Evolutionary conservation across 2,888 invertebrate genomes (phyloP).

Genomic region (Hofmannophila pseudospretella): DNA sequence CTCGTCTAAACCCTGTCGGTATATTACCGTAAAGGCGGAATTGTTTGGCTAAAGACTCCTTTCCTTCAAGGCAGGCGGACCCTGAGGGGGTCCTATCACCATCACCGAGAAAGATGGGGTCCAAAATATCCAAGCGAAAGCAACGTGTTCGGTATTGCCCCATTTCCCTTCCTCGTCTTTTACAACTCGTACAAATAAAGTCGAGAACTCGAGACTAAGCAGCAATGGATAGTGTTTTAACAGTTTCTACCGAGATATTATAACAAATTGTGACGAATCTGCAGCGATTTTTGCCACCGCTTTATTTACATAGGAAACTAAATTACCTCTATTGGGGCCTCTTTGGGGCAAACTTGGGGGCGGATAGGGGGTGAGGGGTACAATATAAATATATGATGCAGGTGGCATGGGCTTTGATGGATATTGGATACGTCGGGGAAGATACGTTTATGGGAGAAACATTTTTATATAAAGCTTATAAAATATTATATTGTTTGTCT

Average conservation of each 20-base stretch:
- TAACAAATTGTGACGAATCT: slow-evolving; percentile 25
- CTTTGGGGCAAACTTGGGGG: slow-evolving; percentile 16
- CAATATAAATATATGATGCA: slow-evolving; percentile 13
- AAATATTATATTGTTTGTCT: no score
- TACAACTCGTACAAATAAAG: no score
- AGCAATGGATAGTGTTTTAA: slow-evolving; percentile 14
- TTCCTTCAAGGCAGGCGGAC: no score
- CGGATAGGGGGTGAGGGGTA: slow-evolving; percentile 1
- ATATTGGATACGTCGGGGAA: slow-evolving; percentile 12
- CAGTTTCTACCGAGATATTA: slow-evolving; percentile 10
- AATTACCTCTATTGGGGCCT: slow-evolving; percentile 37
- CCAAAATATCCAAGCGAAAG: no score
- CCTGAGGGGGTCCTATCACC: no score
- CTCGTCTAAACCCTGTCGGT: no score
- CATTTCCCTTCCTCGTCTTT: no score
- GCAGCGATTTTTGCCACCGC: slow-evolving; percentile 41
- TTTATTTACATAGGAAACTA: slow-evolving; percentile 47
- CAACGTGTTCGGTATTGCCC: no score
- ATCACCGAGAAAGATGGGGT: no score
- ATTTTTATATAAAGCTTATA: not conserved
- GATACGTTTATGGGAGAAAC: not conserved
- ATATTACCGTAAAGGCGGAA: no score
- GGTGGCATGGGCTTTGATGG: slow-evolving; percentile 20
- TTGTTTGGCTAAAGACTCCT: no score
- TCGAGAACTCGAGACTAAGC: no score